Base-by-base conservation (phyloP, 2,888 invertebrate genomes). In the Apamea sordens region DNA sequence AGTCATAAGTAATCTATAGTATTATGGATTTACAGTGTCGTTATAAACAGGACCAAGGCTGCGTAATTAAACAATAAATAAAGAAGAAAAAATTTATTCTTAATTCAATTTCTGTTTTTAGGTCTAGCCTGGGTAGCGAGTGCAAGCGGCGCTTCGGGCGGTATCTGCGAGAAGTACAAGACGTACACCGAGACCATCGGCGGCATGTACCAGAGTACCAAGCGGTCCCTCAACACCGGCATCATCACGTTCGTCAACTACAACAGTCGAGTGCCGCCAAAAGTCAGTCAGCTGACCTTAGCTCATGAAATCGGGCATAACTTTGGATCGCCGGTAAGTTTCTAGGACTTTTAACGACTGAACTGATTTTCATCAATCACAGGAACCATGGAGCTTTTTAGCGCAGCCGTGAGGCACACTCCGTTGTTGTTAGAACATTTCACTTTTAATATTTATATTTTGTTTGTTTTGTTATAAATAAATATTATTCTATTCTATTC, bases 281-380 rank as follows among this genome's bases (percentile, higher is more conserved):
- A 99, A 96, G 99, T 99, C 44, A 99, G 99, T 59, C 99, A 99
- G 94, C 96, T 99, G 83, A 99, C 99, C 1, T 97, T 99, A 88
- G 99, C 99, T 1, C 99, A 99, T 94, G 99, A 99, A 96, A 99
- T 99, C 89, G 99, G 99, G 6, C 99, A 99, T 94, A 99, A 99
- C 96, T 99, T 99, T 95, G 99, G 99, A 80, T 99, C 99, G 81
- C 99, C 99, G 93, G 99, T 99, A 95, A 97, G 98, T 97, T 63
- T 50, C 6, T 36, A 21, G 1, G 44, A 2, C n/a, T 28, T 6
- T 28, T 44, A 68, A n/a, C 13, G 8, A 69, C 18, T n/a, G 4
- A 67, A 67, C 21, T 2, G 32, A 32, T 68, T 47, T 68, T 68
- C 21, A 21, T 11, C 11, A 68, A 47, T 21, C 5, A 47, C 6